Evolutionary conservation across 2,888 invertebrate genomes (phyloP), one percentile per base, ranked within the genome.

Genomic region (Patella ulyssiponensis): DNA sequence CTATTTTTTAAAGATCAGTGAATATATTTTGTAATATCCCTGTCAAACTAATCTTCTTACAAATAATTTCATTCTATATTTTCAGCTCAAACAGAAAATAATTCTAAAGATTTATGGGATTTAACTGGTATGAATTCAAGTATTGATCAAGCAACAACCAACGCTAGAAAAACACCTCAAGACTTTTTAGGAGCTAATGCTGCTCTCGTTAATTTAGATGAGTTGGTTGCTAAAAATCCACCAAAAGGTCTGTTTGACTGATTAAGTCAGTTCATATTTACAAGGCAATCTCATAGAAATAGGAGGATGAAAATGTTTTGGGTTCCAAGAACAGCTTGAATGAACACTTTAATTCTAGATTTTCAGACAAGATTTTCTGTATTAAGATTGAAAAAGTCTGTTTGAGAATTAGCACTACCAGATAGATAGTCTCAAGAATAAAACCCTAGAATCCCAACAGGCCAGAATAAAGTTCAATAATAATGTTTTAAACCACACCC

Each of bases 111-210:
- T 74, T 86, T 85, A 4, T 90, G 89, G 88, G 83, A 83, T 78
- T 80, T 89, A 85, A 79, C 80, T 64, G 84, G 80, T 15, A 80
- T 89, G 77, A 77, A 82, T 44, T 78, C 85, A 23, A 75, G 78
- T 64, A 53, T 89, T 54, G 64, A 64, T 14, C 81, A 85, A 7
- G 69, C 69, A n/a, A 81, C 82, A 69, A 44, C 69, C 15, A 74
- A 71, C 23, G 76, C 82, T 54, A 85, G 86, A 75, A 98, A 98
- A 93, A 98, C 97, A 75, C 98, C 98, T 3, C 96, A 97, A 86
- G 95, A 96, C 88, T 99, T 99, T 93, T 94, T 99, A 76, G 99
- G 99, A 71, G 98, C 98, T 93, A 98, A 99, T 93, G 97, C 97
- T 15, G 94, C 96, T 86, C 94, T 99, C 87, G 99, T 99, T 82